These are phyloP conservation scores for Chondrosia reniformis DNA, from an alignment of 37 sponge, comb jelly and placozoan species.

Conservation along the genomic window DNA sequence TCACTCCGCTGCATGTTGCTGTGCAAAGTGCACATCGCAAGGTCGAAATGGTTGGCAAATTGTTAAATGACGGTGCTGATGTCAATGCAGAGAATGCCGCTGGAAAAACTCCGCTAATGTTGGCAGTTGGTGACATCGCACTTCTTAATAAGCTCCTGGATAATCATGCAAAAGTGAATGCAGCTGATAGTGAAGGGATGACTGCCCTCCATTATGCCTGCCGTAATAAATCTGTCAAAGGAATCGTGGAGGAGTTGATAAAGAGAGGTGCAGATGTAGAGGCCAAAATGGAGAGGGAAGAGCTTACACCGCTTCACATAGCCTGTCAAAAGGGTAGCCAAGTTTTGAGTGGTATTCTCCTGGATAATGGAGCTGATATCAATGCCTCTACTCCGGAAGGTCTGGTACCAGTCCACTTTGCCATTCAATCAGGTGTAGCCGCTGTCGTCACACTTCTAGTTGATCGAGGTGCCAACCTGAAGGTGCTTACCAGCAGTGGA, in stretches of 20 bases:
- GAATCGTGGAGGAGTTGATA: not conserved
- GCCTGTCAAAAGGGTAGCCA: slow-evolving; percentile 70
- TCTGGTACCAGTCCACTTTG: slow-evolving; percentile 59
- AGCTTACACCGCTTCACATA: slow-evolving; percentile 36
- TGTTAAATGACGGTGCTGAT: slow-evolving; percentile 45
- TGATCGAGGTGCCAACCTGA: slow-evolving; percentile 28
- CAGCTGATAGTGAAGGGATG: slow-evolving; percentile 45
- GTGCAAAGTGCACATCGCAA: slow-evolving; percentile 45
- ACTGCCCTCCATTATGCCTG: slow-evolving; percentile 22
- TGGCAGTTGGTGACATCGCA: slow-evolving; percentile 47
- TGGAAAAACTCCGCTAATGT: slow-evolving; percentile 59
- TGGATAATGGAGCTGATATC: slow-evolving; percentile 38
- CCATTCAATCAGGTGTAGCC: slow-evolving; percentile 53
- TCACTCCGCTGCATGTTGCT: slow-evolving; percentile 72
- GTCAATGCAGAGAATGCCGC: slow-evolving; percentile 24
- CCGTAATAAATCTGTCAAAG: not conserved
- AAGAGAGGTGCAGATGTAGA: not conserved
- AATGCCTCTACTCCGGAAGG: slow-evolving; percentile 54
- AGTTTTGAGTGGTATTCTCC: slow-evolving; percentile 38
- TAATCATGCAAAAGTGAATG: slow-evolving; percentile 47
- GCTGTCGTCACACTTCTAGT: slow-evolving; percentile 40
- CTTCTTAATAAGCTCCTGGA: slow-evolving; percentile 43
- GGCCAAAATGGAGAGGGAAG: not conserved
- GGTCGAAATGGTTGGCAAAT: slow-evolving; percentile 33
- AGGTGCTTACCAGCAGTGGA: slow-evolving; percentile 54